Conservation (phyloP, 1,140 invertebrate genomes). For the Zaprionus africanus region DNA sequence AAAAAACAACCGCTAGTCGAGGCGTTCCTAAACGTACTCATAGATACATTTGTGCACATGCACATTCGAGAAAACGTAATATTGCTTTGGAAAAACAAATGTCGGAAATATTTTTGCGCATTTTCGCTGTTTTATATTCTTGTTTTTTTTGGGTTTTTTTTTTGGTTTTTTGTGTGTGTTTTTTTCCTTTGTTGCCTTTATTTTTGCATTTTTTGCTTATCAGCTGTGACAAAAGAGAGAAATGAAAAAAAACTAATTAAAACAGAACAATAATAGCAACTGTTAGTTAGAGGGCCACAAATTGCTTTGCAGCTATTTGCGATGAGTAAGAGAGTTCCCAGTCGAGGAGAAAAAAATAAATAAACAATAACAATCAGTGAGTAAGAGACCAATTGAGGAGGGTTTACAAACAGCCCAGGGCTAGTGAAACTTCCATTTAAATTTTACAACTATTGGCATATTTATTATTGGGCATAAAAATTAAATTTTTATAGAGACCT, state of each 20-base stretch:
- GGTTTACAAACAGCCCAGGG: not conserved
- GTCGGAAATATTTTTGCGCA: conserved; percentile 39
- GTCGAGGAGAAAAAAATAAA: not conserved
- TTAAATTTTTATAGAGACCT: too few relatives aligned
- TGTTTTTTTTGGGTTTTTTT: too few relatives aligned
- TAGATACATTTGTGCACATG: conserved; percentile 39
- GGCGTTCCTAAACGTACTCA: conserved; percentile 50
- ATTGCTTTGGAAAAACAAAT: conserved; percentile 16
- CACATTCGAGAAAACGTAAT: conserved; percentile 21
- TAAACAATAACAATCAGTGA: not conserved
- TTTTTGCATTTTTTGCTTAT: conserved; percentile 19
- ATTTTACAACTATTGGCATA: too few relatives aligned
- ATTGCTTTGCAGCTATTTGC: not conserved
- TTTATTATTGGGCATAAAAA: too few relatives aligned
- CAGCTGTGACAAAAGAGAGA: conserved; percentile 4
- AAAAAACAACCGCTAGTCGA: conserved; percentile 31
- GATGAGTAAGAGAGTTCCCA: conserved; percentile 2
- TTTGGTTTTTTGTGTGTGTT: not conserved
- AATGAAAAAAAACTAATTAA: conserved; percentile 2
- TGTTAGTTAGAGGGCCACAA: not conserved
- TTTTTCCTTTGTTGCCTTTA: conserved; percentile 7
- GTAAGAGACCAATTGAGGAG: not conserved
- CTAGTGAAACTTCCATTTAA: too few relatives aligned
- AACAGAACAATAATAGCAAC: conserved; percentile 8
- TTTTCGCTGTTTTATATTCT: conserved; percentile 5